Base-by-base conservation (phyloP, 2,797 vertebrate species). In the Poecile montanus region DNA sequence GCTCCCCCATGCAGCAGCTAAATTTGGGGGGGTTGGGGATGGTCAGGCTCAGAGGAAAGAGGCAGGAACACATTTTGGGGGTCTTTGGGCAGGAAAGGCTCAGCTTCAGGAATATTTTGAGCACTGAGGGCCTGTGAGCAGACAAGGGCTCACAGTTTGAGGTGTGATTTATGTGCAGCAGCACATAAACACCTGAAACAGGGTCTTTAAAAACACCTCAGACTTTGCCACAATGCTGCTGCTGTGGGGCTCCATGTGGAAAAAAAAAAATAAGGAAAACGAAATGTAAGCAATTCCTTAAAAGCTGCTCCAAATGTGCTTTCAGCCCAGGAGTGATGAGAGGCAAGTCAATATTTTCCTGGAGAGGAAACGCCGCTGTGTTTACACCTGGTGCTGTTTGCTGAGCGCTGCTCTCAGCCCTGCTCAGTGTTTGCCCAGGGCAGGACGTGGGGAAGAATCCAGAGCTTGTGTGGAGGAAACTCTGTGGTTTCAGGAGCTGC, bases 331-430 rank as follows among this genome's bases (percentile, higher is more conserved):
- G 68, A 93, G 87, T 2, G 68, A 80, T 34, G 88, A 85, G 94
- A 94, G 90, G 85, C 23, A 38, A 93, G 90, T 40, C 89, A 95
- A 95, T 92, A 72, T 94, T 95, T 93, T 92, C 51, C 86, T 84
- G 88, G 74, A 76, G 84, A 81, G 89, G 93, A 96, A 96, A 48
- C 21, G 1, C 70, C 5, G 10, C 54, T 72, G 88, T 89, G 93
- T 87, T 95, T 91, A 85, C 93, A 83, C 79, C 77, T 56, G 51
- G 13, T 2, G 40, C 89, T 58, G 88, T 58, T 93, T 86, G 94
- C 93, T 66, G 81, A 60, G 89, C 22, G 0, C 63, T 60, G 81
- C 51, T 62, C 4, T 11, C 44, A 16, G 48, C 1, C 13, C 70
- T 27, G 66, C 78, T 63, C 19, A 1, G 22, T 89, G 36, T 96